Conservation (phyloP, 2,888 invertebrate genomes). For the Hirudinaria manillensis region DNA sequence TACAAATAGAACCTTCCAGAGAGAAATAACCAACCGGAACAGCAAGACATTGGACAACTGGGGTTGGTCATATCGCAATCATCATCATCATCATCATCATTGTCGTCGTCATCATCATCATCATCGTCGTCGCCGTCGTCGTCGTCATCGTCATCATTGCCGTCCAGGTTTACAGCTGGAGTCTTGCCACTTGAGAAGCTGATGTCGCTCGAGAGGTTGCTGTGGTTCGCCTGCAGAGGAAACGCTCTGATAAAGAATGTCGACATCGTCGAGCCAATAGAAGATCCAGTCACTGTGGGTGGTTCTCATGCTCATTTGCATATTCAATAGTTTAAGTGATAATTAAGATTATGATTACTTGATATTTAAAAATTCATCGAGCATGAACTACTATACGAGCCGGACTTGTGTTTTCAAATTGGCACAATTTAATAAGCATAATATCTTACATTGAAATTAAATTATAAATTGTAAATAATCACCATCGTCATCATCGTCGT, state of each 20-base stretch:
- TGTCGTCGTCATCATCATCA: neutral
- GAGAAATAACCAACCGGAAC: constrained; percentile 18
- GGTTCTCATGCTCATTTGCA: neutral
- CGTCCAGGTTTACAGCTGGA: constrained; percentile 69
- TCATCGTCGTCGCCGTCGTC: neutral
- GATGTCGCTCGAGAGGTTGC: constrained; percentile 91
- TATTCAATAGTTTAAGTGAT: neutral
- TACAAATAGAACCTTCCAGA: constrained; percentile 6
- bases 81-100: neutral
- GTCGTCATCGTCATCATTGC: neutral
- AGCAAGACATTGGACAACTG: constrained; percentile 19
- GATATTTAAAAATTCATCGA: neutral
- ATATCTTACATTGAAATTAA: too few species aligned
- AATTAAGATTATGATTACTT: neutral
- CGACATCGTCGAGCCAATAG: constrained; percentile 84
- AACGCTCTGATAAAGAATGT: constrained; percentile 85
- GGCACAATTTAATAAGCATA: too few species aligned
- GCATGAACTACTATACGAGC: neutral
- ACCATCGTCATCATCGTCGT: too few species aligned
- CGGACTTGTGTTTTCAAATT: neutral
- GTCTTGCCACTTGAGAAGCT: constrained; percentile 88
- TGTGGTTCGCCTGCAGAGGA: constrained; percentile 95
- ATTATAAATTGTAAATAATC: too few species aligned
- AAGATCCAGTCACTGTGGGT: constrained; percentile 87
- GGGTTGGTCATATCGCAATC: constrained; percentile 14